Evolutionary conservation across 2,113 vertebrate genomes (phyloP), one percentile per base, ranked within the genome.

Genomic region (Blennius ocellaris): DNA sequence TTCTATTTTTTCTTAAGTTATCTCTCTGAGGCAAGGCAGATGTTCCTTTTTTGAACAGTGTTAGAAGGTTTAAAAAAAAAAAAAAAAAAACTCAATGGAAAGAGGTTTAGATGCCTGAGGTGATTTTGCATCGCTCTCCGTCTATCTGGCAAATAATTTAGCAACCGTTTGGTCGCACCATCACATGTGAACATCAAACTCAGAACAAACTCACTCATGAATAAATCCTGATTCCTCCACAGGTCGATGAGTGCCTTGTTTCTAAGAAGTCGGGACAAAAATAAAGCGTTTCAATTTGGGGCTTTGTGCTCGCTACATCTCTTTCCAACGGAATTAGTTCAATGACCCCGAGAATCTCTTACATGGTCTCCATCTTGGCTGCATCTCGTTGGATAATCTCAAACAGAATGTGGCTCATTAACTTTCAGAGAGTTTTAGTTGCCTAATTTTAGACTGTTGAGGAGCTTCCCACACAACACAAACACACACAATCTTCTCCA

Each of bases 391-490:
- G 43, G 51, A 30, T 30, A 30, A 30, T 30, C 21, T 30, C 2
- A 30, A 11, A 9, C 14, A 56, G 30, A 56, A 38, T 49, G 40
- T 10, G 38, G 63, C 64, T 73, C 59, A 40, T 47, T 76, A 37
- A 15, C 51, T 60, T 75, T 69, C 39, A 57, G 53, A n/a, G 40
- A 44, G 54, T 7, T 4, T 41, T 51, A 37, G n/a, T 47, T 30
- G 8, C 5, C 44, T 68, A 40, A 72, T 60, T 78, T 62, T 67
- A 70, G 59, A 48, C 12, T 4, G 16, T 43, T 16, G 43, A 43
- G 17, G 36, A 76, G 36, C 74, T 45, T 61, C 50, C 39, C 68
- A 49, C 53, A n/a, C 54, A 43, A 7, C 64, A 43, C 62, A 36
- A 54, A 65, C 39, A 59, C 9, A 12, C 36, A 43, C 15, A 36